These are phyloP conservation scores for Orthosia cruda DNA, from an alignment of 2,888 invertebrate species.

Conservation along the genomic window DNA sequence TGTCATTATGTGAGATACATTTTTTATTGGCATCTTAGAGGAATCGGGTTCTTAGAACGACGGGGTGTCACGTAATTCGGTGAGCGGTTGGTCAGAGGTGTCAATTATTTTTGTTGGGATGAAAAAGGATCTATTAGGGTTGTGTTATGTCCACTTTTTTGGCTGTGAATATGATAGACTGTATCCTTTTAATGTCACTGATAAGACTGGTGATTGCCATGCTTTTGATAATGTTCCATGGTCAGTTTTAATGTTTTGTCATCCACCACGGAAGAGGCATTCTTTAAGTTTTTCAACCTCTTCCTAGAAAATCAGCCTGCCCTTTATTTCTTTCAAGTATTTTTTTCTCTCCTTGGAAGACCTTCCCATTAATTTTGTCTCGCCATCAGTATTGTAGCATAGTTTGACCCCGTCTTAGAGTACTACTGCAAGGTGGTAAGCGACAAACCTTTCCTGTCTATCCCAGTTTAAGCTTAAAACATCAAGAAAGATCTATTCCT, in stretches of 20 bases:
- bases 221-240: background rate
- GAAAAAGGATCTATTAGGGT: conserved; percentile 1
- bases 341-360: background rate
- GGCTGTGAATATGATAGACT: background rate
- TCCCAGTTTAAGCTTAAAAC: background rate
- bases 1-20: conserved; percentile 46
- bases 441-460: background rate
- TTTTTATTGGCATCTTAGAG: conserved; percentile 56
- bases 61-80: conserved; percentile 40
- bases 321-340: background rate
- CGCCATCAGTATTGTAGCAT: background rate
- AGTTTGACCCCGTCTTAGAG: background rate
- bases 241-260: background rate
- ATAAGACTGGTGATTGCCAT: background rate
- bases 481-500: background rate
- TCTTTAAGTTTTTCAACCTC: too few species aligned
- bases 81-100: conserved; percentile 30
- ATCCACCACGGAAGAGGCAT: background rate
- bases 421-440: background rate
- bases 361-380: background rate
- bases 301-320: too few species aligned
- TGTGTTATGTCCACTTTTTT: too few species aligned
- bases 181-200: background rate
- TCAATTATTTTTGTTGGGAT: conserved; percentile 50
- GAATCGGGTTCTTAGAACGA: conserved; percentile 47